Evolutionary conservation across 2,888 invertebrate genomes (phyloP).

Genomic region (Rhagium mordax): DNA sequence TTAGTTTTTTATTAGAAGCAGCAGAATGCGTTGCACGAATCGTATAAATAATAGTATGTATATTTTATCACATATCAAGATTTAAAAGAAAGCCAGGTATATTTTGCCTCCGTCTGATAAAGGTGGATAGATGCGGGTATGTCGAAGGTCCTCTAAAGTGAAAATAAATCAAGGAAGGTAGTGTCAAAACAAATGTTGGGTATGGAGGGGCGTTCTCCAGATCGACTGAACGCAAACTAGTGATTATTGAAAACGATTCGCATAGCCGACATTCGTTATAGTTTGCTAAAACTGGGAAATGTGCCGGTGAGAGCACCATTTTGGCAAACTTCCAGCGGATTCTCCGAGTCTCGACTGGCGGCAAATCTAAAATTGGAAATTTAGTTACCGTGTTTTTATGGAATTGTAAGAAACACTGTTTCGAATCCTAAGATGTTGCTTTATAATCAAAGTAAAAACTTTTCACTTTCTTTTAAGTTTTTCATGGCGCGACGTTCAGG

Average conservation of each 20-base stretch:
- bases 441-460: constrained; percentile 35
- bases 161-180: constrained; percentile 59
- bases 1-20: no score
- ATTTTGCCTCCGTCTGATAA: constrained; percentile 3
- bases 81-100: not conserved
- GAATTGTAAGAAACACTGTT: constrained; percentile 48
- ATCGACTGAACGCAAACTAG: constrained; percentile 53
- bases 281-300: constrained; percentile 60
- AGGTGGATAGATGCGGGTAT: constrained; percentile 14
- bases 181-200: constrained; percentile 61
- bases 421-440: constrained; percentile 44
- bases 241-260: constrained; percentile 64
- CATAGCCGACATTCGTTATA: constrained; percentile 63
- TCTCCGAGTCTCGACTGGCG: constrained; percentile 57
- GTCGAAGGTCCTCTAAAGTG: constrained; percentile 49
- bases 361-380: constrained; percentile 62
- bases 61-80: constrained; percentile 3
- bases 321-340: constrained; percentile 60
- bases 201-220: constrained; percentile 53
- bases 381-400: constrained; percentile 59
- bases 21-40: not conserved
- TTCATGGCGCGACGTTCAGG: no score
- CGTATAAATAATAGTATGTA: not conserved
- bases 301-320: constrained; percentile 56
- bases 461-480: not conserved